Percentiles rank a stretch among this genome's conserved stretches.
These are phyloP conservation scores for Phania funesta DNA, from an alignment of 2,888 invertebrate species.

Conservation along the genomic window DNA sequence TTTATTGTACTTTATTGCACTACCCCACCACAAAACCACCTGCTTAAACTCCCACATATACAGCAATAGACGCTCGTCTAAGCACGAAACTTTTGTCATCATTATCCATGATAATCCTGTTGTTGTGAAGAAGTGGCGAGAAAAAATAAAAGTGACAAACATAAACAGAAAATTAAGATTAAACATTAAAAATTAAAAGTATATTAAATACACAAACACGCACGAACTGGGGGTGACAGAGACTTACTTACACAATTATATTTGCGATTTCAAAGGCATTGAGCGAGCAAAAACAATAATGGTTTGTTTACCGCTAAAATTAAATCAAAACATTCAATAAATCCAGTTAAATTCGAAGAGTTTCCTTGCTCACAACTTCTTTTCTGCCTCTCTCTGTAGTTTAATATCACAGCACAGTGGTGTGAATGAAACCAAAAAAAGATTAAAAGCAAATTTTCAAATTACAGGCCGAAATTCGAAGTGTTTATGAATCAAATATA, in stretches of 20 bases:
- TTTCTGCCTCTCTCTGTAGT: not conserved
- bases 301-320: constrained; percentile 59
- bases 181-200: constrained; percentile 60
- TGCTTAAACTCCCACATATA: constrained; percentile 73
- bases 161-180: constrained; percentile 52
- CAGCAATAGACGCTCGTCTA: constrained; percentile 37
- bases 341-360: constrained; percentile 21
- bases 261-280: not conserved
- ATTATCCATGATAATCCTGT: constrained; percentile 64
- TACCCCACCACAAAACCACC: constrained; percentile 68
- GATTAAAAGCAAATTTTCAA: not conserved
- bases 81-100: constrained; percentile 52
- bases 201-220: constrained; percentile 12
- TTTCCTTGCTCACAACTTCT: constrained; percentile 1
- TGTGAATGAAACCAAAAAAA: not conserved
- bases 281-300: not conserved
- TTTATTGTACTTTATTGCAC: not conserved
- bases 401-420: constrained; percentile 1
- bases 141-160: constrained; percentile 14
- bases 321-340: constrained; percentile 65
- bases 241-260: not conserved
- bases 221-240: not conserved
- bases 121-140: constrained; percentile 9
- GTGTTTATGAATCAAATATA: too few species aligned
- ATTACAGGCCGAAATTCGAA: too few species aligned